These are phyloP conservation scores for Marmota flaviventris DNA, from an alignment of 2,113 vertebrate genomes.

Conservation along the genomic window DNA sequence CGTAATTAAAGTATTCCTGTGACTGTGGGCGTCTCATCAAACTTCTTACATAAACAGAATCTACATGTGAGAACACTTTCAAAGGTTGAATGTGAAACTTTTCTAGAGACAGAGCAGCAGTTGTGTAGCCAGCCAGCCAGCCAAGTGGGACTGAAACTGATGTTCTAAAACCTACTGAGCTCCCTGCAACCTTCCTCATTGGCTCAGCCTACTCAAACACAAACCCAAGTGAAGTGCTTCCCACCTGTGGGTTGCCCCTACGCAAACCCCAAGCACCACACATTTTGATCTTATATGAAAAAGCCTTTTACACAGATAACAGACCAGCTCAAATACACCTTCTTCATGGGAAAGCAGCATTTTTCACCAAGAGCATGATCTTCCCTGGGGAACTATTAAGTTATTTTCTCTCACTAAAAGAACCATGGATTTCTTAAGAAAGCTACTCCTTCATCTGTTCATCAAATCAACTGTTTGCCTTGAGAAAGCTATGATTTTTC, in stretches of 20 bases:
- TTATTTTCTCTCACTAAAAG: constrained; percentile 40
- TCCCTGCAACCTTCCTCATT: neutral
- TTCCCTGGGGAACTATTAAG: constrained; percentile 49
- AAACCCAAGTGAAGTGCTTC: constrained; percentile 15
- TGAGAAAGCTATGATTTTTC: neutral
- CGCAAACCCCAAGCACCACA: constrained; percentile 67
- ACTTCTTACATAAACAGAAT: constrained; percentile 64
- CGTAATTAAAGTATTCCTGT: neutral
- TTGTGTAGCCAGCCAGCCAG: constrained; percentile 38
- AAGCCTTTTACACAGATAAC: constrained; percentile 55
- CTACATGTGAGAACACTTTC: constrained; percentile 63
- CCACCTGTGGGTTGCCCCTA: constrained; percentile 65
- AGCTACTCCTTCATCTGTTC: neutral
- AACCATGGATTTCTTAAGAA: neutral
- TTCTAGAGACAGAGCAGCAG: neutral
- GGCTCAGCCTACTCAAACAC: constrained; percentile 69
- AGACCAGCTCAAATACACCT: neutral
- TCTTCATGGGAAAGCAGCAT: constrained; percentile 49
- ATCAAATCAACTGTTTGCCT: neutral
- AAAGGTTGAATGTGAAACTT: constrained; percentile 19
- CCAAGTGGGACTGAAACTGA: constrained; percentile 22
- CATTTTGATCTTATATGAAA: constrained; percentile 58
- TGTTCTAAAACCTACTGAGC: neutral
- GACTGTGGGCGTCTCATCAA: constrained; percentile 56
- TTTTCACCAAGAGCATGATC: neutral